Evolutionary conservation across 2,113 vertebrate species (phyloP), one percentile per base, ranked within the genome.

Genomic region (cattle (Bos taurus)): DNA sequence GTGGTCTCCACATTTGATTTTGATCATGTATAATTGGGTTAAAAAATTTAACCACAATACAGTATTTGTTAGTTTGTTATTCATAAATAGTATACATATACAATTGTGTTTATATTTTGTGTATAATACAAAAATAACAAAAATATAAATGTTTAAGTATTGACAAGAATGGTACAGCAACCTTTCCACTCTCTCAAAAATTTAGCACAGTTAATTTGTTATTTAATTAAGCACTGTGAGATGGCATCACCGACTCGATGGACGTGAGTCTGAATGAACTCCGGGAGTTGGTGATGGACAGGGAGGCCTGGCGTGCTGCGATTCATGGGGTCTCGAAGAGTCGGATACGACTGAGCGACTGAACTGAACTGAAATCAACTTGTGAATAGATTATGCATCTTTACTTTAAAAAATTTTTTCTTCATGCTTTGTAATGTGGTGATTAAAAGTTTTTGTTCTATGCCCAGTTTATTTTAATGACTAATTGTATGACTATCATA

Each of bases 91-190:
- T 25, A n/a, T 46, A 33, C 2, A n/a, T n/a, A 16, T 2, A 50
- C 4, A 14, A 14, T 40, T 74, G 6, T 88, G 26, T 48, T 40
- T 74, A 21, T 36, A 82, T 43, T 40, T 25, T 64, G 10, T 46
- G 2, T 74, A 15, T 62, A 85, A 46, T 50, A 48, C n/a, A 71
- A 46, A 57, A 85, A 82, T 46, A 90, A 48, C 54, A 71, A 36
- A 56, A 85, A 86, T 52, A 74, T 19, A 91, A 85, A 40, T 57
- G 13, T 52, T 95, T 91, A 86, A 91, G 43, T 46, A 50, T 96
- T 77, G 23, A 28, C 6, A 82, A 54, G n/a, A 92, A 71, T 83
- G 6, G 11, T 81, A 64, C 7, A 84, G 83, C 78, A 94, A 67
- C 2, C 1, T 71, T 84, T 54, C 26, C 14, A 80, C 12, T 87